phyloP scores from a whole-genome alignment of 2,888 invertebrate species.

The Hemaris fuciformis region DNA sequence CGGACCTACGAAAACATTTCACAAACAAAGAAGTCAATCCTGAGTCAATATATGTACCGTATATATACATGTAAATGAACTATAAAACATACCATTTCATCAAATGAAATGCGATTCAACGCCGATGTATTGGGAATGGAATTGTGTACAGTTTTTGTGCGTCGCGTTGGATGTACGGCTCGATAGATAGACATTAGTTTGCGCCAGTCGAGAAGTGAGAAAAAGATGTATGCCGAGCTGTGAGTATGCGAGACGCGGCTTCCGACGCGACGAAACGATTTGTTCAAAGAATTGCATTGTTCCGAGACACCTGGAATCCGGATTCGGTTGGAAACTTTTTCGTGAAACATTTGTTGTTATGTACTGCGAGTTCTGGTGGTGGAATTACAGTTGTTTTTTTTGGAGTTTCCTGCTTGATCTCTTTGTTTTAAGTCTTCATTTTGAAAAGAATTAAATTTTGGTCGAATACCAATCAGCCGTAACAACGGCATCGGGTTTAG shows the following conservation, averaged over 20 bases:
- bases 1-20: no score
- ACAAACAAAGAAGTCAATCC: neutral
- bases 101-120: neutral
- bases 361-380: constrained; percentile 18
- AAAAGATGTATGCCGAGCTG: constrained; percentile 22
- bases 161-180: constrained; percentile 28
- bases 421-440: neutral
- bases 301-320: constrained; percentile 71
- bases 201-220: constrained; percentile 27
- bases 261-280: constrained; percentile 51
- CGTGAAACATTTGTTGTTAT: constrained; percentile 51
- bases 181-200: constrained; percentile 32
- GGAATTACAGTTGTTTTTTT: constrained; percentile 5
- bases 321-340: constrained; percentile 61
- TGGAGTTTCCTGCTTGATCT: neutral
- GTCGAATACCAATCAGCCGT: no score
- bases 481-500: no score
- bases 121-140: neutral
- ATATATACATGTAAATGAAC: neutral
- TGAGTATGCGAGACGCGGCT: constrained; percentile 19
- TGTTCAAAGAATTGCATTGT: constrained; percentile 73
- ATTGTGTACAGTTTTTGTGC: constrained; percentile 11
- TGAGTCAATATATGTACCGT: neutral
- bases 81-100: neutral
- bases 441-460: no score